phyloP scores from a whole-genome alignment of 2,888 invertebrate species.

The Machimus rusticus region DNA sequence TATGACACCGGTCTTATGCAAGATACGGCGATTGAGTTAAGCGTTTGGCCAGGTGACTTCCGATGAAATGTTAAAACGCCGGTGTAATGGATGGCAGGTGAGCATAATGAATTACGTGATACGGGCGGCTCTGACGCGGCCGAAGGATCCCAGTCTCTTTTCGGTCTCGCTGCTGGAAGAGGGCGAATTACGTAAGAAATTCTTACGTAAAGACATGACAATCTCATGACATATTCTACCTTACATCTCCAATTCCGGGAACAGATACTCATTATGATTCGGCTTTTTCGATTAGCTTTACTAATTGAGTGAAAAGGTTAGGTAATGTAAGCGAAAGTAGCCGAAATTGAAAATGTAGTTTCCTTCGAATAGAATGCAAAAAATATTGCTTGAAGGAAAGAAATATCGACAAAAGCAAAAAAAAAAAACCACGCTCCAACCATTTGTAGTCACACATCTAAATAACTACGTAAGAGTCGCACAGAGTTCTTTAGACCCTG shows the following conservation, averaged over 20 bases:
- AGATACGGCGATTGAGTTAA: slow-evolving; percentile 27
- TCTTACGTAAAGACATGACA: background rate
- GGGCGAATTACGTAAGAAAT: background rate
- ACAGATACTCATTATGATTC: background rate
- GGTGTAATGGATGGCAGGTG: background rate
- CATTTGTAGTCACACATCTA: too few species aligned
- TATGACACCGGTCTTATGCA: slow-evolving; percentile 25
- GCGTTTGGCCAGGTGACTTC: slow-evolving; percentile 30
- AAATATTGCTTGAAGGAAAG: too few species aligned
- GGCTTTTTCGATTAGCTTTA: background rate
- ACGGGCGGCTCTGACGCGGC: background rate
- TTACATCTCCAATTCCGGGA: background rate
- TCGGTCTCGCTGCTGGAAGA: background rate
- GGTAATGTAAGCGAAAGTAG: background rate
- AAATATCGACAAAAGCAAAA: too few species aligned
- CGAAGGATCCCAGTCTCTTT: background rate
- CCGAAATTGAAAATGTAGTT: too few species aligned
- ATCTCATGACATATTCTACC: background rate
- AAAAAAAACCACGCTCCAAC: too few species aligned
- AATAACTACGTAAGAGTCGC: too few species aligned
- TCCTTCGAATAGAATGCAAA: too few species aligned
- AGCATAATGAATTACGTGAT: background rate
- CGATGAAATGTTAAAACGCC: background rate
- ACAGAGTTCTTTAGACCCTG: too few species aligned
- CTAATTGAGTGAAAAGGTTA: background rate